A percentile compares a stretch with the other conserved stretches of the same genome.
Conservation (phyloP, 2,113 vertebrate genomes). For the Nicator chloris region DNA sequence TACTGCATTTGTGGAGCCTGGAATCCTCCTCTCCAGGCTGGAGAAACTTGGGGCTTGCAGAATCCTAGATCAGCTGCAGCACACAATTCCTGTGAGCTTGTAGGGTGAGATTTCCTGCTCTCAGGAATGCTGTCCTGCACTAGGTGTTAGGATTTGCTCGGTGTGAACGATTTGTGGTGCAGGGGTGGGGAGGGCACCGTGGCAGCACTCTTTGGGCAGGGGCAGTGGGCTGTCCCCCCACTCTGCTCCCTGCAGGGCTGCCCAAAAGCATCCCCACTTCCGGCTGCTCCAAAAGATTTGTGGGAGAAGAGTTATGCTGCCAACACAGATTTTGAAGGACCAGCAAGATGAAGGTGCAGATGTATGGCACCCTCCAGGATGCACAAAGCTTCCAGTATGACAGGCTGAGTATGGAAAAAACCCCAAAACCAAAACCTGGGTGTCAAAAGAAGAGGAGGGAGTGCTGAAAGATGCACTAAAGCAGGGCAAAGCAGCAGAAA, state of each 20-base stretch:
- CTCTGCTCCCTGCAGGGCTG: neutral
- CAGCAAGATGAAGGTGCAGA: neutral
- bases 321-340: neutral
- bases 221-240: neutral
- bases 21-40: neutral
- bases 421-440: neutral
- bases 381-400: neutral
- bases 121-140: neutral
- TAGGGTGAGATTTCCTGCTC: neutral
- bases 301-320: neutral
- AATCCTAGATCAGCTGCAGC: neutral
- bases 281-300: neutral
- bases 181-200: neutral
- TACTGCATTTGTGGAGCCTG: neutral
- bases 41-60: neutral
- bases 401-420: neutral
- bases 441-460: conserved; percentile 16
- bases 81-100: neutral
- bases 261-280: neutral
- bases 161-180: neutral
- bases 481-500: neutral
- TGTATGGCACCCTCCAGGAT: conserved; percentile 10
- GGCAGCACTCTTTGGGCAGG: neutral
- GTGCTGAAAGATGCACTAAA: conserved; percentile 4
- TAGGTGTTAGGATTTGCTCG: neutral